phyloP scores from a whole-genome alignment of 2,888 invertebrate species.

The Cartodere bifasciata region DNA sequence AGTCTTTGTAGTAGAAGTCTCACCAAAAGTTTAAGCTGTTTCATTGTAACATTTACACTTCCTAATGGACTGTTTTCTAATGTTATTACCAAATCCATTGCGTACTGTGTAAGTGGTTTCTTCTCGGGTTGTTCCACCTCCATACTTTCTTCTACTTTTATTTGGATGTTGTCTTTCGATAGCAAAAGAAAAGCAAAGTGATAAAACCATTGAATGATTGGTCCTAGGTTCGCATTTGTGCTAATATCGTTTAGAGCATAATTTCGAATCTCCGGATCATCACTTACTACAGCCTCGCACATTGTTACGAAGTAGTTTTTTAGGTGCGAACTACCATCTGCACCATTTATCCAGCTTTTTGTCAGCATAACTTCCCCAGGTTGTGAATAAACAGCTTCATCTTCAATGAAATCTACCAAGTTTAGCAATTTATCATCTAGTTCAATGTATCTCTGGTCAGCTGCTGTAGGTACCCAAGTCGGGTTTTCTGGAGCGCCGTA shows the following conservation, averaged over 20 bases:
- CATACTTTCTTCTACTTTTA: too few species aligned
- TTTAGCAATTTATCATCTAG: conserved; percentile 26
- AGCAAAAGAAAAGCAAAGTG: conserved; percentile 44
- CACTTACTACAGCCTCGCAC: conserved; percentile 39
- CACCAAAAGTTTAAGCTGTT: conserved; percentile 35
- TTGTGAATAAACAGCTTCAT: conserved; percentile 23
- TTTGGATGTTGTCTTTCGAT: conserved; percentile 40
- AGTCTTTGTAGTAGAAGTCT: conserved; percentile 28
- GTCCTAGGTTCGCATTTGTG: conserved; percentile 45
- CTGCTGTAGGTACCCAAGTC: conserved; percentile 28
- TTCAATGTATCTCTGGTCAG: conserved; percentile 25
- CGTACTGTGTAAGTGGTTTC: conserved; percentile 29
- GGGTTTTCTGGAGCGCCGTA: conserved; percentile 29
- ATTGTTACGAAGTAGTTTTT: conserved; percentile 28
- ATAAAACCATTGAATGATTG: conserved; percentile 47
- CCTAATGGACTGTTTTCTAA: conserved; percentile 46
- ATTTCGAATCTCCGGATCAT: conserved; percentile 39
- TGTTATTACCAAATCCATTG: conserved; percentile 44
- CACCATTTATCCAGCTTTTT: conserved; percentile 26
- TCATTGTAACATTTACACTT: conserved; percentile 42
- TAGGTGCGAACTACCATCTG: conserved; percentile 20
- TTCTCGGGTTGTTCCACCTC: too few species aligned
- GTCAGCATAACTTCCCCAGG: conserved; percentile 23
- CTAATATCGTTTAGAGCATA: conserved; percentile 43
- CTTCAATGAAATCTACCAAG: conserved; percentile 26